Evolutionary conservation across 2,797 vertebrate genomes (phyloP).

Genomic region (Macrochelys suwanniensis): DNA sequence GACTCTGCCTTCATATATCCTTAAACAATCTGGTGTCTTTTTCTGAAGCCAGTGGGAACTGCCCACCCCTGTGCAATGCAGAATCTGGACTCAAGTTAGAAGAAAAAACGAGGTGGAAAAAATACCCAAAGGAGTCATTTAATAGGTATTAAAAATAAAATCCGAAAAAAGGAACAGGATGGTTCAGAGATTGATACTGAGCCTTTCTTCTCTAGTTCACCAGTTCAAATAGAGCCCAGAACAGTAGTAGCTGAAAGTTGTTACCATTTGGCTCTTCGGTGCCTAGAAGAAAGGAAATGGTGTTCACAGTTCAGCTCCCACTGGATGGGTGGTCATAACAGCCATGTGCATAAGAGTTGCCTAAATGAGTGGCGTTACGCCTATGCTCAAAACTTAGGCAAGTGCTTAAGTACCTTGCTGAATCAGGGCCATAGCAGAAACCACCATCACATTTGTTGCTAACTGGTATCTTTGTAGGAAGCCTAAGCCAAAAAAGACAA

Average conservation of each 20-base stretch:
- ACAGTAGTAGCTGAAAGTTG: conserved; percentile 20
- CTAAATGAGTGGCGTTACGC: conserved; percentile 38
- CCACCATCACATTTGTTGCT: conserved; percentile 49
- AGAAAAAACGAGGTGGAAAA: background rate
- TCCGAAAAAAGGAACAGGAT: background rate
- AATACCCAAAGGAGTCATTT: background rate
- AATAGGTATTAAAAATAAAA: background rate
- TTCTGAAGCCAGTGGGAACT: background rate
- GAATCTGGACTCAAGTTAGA: conserved; percentile 7
- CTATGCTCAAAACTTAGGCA: conserved; percentile 11
- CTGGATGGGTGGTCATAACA: background rate
- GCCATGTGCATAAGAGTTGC: background rate
- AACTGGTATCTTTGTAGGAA: conserved; percentile 42
- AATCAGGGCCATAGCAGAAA: conserved; percentile 55
- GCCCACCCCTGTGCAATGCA: background rate
- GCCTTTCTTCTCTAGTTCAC: background rate
- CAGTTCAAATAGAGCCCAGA: background rate
- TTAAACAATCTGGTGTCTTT: background rate
- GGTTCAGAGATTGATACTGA: background rate
- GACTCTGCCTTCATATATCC: background rate
- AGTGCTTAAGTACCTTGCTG: conserved; percentile 53
- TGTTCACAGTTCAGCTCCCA: conserved; percentile 18
- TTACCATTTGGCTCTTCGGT: conserved; percentile 3
- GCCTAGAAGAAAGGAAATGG: conserved; percentile 28
- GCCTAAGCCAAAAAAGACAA: conserved; percentile 62